phyloP scores from a whole-genome alignment of 1,140 invertebrate genomes.

The Anagrus nilaparvatae region DNA sequence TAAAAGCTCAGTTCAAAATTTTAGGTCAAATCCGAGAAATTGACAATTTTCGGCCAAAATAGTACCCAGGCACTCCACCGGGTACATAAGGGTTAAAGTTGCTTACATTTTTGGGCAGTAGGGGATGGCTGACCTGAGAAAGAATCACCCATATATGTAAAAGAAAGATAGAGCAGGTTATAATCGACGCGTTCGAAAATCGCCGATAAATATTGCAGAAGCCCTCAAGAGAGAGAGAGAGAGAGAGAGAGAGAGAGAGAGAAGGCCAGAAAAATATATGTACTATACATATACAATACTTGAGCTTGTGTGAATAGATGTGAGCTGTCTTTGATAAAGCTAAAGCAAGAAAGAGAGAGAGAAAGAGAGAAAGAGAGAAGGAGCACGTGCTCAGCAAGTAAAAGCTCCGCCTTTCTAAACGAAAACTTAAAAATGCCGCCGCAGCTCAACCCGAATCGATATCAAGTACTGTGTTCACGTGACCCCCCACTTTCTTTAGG shows the following conservation, averaged over 20 bases:
- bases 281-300: no score
- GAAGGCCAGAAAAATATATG: no score
- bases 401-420: slow-evolving; percentile 27
- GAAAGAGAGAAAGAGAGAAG: slow-evolving; percentile 2
- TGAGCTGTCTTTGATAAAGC: not conserved
- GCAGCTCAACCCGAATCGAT: slow-evolving; percentile 62
- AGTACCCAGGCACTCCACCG: no score
- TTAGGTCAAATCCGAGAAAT: no score
- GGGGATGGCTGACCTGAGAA: no score
- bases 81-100: no score
- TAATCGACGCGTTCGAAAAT: no score
- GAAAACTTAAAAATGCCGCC: slow-evolving; percentile 69
- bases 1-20: no score
- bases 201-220: not conserved
- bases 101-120: no score
- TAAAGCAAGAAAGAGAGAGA: not conserved
- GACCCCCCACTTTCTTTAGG: slow-evolving; percentile 37
- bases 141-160: no score
- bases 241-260: not conserved
- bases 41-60: no score
- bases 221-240: not conserved
- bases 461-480: slow-evolving; percentile 51
- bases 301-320: not conserved
- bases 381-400: slow-evolving; percentile 32
- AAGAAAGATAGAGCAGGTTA: no score